Evolutionary conservation across 2,797 vertebrate genomes (phyloP).

Genomic region (Acrossocheilus fasciatus): DNA sequence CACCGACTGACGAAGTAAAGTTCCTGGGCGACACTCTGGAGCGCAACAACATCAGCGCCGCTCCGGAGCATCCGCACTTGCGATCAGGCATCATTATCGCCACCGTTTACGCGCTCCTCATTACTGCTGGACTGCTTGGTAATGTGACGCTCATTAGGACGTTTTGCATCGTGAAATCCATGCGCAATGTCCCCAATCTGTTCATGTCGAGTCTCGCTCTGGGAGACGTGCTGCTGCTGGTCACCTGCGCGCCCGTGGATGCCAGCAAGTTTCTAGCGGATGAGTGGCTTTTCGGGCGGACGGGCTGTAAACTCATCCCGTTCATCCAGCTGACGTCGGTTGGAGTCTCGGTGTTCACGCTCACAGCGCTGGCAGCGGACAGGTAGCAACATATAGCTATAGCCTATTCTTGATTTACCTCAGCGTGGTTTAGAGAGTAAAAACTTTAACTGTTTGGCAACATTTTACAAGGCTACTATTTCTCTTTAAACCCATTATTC

Average conservation of each 20-base stretch:
- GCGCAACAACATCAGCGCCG: conserved; percentile 62
- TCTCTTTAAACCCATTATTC: not conserved
- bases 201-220: conserved; percentile 95
- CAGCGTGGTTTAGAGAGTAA: not conserved
- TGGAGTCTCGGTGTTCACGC: conserved; percentile 96
- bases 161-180: conserved; percentile 90
- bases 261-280: conserved; percentile 92
- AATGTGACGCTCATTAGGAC: conserved; percentile 95
- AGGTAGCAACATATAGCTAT: conserved; percentile 80
- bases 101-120: conserved; percentile 87
- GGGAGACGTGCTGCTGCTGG: conserved; percentile 90
- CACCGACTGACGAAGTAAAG: conserved; percentile 70
- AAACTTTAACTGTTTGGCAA: not conserved
- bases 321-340: conserved; percentile 97
- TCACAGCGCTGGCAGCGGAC: conserved; percentile 95
- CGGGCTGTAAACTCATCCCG: conserved; percentile 95
- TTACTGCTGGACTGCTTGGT: conserved; percentile 87
- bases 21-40: conserved; percentile 71
- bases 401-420: not conserved
- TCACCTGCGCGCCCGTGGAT: conserved; percentile 95
- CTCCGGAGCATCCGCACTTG: conserved; percentile 71
- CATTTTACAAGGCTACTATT: not conserved
- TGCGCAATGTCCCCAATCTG: conserved; percentile 91
- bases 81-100: conserved; percentile 85
- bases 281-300: conserved; percentile 92